phyloP scores from a whole-genome alignment of 2,888 invertebrate genomes.

The Sthenelais limicola region DNA sequence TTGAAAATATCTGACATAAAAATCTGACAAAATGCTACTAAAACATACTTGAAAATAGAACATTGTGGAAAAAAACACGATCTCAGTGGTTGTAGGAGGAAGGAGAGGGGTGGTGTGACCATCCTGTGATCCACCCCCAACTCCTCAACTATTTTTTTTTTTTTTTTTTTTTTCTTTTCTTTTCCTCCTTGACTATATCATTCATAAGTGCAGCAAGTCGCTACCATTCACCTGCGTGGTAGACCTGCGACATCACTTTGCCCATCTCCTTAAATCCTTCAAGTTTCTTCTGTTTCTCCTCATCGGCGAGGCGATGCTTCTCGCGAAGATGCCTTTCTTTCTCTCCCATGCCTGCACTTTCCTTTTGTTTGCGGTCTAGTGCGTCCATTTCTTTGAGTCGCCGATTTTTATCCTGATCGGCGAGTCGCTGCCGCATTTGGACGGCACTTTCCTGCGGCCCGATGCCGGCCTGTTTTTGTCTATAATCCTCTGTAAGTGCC shows the following conservation, averaged over 20 bases:
- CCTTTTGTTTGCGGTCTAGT: conserved; percentile 55
- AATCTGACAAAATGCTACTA: too few species aligned
- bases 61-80: too few species aligned
- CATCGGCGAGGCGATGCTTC: conserved; percentile 50
- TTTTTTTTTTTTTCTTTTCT: too few species aligned
- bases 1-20: too few species aligned
- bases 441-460: conserved; percentile 41
- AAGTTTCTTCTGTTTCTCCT: conserved; percentile 56
- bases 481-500: conserved; percentile 39
- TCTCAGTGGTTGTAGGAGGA: too few species aligned
- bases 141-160: too few species aligned
- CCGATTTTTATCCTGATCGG: conserved; percentile 68
- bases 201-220: neutral
- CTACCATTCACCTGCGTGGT: conserved; percentile 33
- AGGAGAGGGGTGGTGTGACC: too few species aligned
- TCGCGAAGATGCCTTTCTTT: conserved; percentile 47
- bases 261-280: conserved; percentile 59
- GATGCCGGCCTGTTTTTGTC: conserved; percentile 24
- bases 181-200: too few species aligned
- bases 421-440: conserved; percentile 59
- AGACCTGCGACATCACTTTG: conserved; percentile 40
- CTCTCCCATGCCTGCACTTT: conserved; percentile 17
- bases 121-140: too few species aligned
- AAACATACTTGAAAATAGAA: too few species aligned
- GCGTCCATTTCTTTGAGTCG: conserved; percentile 69